phyloP scores from a whole-genome alignment of 2,888 invertebrate genomes.

The Cephus pulcher region DNA sequence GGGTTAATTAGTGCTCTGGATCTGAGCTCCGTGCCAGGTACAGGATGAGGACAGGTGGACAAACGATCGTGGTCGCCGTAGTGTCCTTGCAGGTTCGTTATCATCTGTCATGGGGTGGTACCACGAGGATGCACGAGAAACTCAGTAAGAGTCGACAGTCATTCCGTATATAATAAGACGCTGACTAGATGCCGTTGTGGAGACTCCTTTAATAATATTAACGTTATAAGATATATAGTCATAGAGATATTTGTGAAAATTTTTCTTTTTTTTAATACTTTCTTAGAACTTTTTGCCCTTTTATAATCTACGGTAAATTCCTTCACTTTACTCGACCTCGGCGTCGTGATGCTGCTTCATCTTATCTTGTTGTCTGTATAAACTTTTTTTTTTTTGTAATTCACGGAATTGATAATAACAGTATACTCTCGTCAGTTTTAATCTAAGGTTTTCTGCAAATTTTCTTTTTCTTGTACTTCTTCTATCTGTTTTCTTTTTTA shows the following conservation, averaged over 20 bases:
- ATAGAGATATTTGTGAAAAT: not conserved
- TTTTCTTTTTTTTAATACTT: not conserved
- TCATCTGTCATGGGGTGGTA: not conserved
- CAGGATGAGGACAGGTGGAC: not conserved
- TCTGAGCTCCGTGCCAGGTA: not conserved
- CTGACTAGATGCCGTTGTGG: not conserved
- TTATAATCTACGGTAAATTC: not conserved
- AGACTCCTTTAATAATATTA: not conserved
- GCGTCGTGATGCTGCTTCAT: not conserved
- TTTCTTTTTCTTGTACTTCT: not conserved
- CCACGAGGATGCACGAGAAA: not conserved
- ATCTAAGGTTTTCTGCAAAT: not conserved
- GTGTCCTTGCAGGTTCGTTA: not conserved
- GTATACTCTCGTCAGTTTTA: not conserved
- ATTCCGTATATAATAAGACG: not conserved
- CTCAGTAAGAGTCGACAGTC: not conserved
- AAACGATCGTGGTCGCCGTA: not conserved
- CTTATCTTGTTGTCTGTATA: not conserved
- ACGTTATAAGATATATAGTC: not conserved
- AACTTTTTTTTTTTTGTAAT: not conserved
- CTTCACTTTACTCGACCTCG: not conserved
- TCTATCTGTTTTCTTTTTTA: not conserved
- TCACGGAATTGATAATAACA: not conserved
- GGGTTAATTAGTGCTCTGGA: conserved; percentile 17
- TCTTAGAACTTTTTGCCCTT: not conserved